Evolutionary conservation across 2,888 invertebrate species (phyloP).

Genomic region (Cabera pusaria): DNA sequence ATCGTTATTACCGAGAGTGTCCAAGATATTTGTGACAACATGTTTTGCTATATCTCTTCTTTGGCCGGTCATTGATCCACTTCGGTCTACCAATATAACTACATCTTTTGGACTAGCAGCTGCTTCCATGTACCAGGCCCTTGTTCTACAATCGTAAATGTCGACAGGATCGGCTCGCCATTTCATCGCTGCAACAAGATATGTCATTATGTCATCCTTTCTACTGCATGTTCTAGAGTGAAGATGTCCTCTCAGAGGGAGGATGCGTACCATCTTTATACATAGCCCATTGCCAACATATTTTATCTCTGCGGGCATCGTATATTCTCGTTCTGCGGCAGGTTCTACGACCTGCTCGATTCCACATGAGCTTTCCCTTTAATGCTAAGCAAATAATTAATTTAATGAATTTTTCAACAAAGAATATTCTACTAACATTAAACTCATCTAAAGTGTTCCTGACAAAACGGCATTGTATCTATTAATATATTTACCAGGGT

Average conservation of each 20-base stretch:
- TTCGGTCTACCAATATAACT: constrained; percentile 92
- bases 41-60: constrained; percentile 95
- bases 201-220: background rate
- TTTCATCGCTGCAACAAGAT: constrained; percentile 84
- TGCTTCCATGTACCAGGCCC: constrained; percentile 98
- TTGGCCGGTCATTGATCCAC: constrained; percentile 96
- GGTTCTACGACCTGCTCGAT: constrained; percentile 17
- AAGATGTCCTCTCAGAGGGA: constrained; percentile 11
- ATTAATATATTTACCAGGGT: constrained; percentile 87
- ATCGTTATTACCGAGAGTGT: constrained; percentile 98
- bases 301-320: constrained; percentile 20
- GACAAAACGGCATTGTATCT: constrained; percentile 1
- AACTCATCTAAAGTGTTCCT: no score
- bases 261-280: constrained; percentile 21
- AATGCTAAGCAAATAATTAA: constrained; percentile 18
- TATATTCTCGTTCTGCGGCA: constrained; percentile 21
- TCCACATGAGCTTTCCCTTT: constrained; percentile 19
- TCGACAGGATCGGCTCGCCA: constrained; percentile 93
- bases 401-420: no score
- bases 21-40: constrained; percentile 94
- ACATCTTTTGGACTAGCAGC: constrained; percentile 98
- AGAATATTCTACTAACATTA: no score
- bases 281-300: constrained; percentile 24
- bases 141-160: constrained; percentile 96
- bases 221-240: background rate